Percentiles rank a stretch among this genome's conserved stretches.
These are phyloP conservation scores for Seriola rivoliana DNA, from an alignment of 2,113 vertebrate genomes.

Conservation along the genomic window DNA sequence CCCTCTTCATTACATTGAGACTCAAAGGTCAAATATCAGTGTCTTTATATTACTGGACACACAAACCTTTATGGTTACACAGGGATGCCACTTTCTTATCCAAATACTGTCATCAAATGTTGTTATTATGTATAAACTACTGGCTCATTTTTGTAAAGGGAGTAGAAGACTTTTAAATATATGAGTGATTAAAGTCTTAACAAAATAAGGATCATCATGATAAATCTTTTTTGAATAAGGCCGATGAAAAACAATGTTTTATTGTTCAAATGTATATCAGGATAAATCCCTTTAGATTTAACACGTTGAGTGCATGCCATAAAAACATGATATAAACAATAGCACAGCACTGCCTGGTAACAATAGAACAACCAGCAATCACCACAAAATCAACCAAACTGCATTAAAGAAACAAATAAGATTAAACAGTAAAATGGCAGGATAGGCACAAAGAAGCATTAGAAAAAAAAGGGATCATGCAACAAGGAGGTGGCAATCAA, in stretches of 20 bases:
- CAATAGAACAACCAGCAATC: not conserved
- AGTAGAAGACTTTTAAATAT: not conserved
- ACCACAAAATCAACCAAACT: not conserved
- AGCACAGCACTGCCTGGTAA: not conserved
- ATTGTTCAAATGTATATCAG: not conserved
- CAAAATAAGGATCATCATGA: not conserved
- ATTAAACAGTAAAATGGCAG: not conserved
- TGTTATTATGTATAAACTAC: not conserved
- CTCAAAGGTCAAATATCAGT: slow-evolving; percentile 60
- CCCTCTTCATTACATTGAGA: slow-evolving; percentile 47
- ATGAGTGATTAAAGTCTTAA: not conserved
- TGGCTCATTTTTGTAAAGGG: not conserved
- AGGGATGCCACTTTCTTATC: slow-evolving; percentile 1
- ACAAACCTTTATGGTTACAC: slow-evolving; percentile 31
- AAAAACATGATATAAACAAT: no score
- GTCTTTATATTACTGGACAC: slow-evolving; percentile 19
- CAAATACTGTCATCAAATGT: not conserved
- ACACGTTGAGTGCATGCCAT: not conserved
- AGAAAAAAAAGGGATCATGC: not conserved
- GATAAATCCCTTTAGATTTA: not conserved
- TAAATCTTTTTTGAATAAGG: no score
- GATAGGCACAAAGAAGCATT: no score
- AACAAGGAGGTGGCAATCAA: not conserved
- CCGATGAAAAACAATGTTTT: not conserved
- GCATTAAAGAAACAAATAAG: not conserved